These are phyloP conservation scores for Rhinella marina DNA, from an alignment of 2,797 vertebrate species.

Conservation along the genomic window DNA sequence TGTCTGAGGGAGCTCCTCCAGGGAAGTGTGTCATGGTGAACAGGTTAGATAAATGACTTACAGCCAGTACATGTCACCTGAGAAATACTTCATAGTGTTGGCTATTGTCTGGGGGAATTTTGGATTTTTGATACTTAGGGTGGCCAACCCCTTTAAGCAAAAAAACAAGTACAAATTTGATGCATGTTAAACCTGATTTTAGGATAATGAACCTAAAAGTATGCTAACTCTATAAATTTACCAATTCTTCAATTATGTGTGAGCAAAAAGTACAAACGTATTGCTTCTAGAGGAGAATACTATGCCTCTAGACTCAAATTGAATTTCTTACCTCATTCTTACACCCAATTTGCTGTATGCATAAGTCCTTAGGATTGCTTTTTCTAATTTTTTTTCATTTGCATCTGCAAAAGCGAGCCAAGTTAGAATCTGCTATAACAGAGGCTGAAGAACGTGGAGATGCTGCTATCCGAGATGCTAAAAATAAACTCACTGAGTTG, in stretches of 20 bases:
- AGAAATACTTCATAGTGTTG: too few relatives aligned
- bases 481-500: slow-evolving; percentile 67
- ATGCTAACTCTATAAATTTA: neutral
- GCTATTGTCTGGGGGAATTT: too few relatives aligned
- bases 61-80: too few relatives aligned
- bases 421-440: slow-evolving; percentile 69
- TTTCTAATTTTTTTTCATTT: neutral
- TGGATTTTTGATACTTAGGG: too few relatives aligned
- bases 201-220: too few relatives aligned
- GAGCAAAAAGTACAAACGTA: neutral
- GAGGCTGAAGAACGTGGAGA: slow-evolving; percentile 66
- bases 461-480: slow-evolving; percentile 67
- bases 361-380: neutral
- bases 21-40: too few relatives aligned
- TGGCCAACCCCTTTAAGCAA: too few relatives aligned
- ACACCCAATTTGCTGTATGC: neutral
- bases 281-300: neutral
- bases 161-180: too few relatives aligned
- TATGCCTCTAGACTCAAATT: neutral
- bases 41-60: too few relatives aligned
- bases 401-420: slow-evolving; percentile 65
- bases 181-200: too few relatives aligned
- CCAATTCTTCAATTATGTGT: neutral
- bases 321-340: neutral
- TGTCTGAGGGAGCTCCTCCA: too few relatives aligned